Base-by-base conservation (phyloP, 2,797 vertebrate genomes). In the Tolypeutes matacus region DNA sequence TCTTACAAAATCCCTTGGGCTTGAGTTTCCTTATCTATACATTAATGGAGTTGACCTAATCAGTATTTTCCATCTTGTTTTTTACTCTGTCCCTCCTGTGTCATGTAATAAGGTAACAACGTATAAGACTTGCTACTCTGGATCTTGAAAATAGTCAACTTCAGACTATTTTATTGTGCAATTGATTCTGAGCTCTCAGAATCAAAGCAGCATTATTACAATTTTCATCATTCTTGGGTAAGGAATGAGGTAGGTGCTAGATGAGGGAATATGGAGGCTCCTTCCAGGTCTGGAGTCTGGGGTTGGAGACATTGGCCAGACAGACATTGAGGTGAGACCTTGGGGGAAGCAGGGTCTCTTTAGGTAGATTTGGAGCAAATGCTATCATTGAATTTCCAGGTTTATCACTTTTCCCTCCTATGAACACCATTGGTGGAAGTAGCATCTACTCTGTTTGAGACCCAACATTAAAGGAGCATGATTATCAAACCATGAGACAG, bases 21-120 rank as follows among this genome's bases (percentile, higher is more conserved):
- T 87, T 91, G 49, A 49, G 20, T 76, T 89, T 93, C 75, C 25
- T 94, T 82, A 62, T 82, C 17, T 70, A 2, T 67, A 39, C n/a
- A 1, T 77, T 70, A 93, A 56, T 53, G 14, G 31, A 64, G 21
- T 20, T 88, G 58, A 91, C 17, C n/a, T 29, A 76, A 60, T 78
- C 31, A 65, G 11, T 53, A 29, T 85, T 91, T 90, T 82, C n/a
- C 34, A 84, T 49, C 58, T 29, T 78, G 12, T 11, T 82, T 93
- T 90, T 69, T 70, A 18, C 58, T 76, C 42, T 60, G 12, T 89
- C 77, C 80, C 49, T 65, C 27, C 23, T 60, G 29, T 84, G 42
- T 62, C 65, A 69, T 39, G 46, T 60, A 81, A 23, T 70, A 83
- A 86, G 70, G 56, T 92, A 53, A 85, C 14, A 58, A 29, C n/a